Conservation (phyloP, 2,888 invertebrate genomes). For the Phrixothrix hirtus region DNA sequence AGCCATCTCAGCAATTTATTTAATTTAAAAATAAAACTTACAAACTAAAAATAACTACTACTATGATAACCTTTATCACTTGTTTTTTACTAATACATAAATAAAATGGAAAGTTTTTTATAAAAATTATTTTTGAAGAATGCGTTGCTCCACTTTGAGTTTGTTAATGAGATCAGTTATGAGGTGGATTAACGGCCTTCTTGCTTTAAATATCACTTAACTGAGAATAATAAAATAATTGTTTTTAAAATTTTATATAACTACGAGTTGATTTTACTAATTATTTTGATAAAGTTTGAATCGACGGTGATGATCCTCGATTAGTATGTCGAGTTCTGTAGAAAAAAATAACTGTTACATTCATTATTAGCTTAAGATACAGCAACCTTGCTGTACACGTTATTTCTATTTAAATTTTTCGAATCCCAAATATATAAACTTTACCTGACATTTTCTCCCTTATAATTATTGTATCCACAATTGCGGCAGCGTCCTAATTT, state of each 20-base stretch:
- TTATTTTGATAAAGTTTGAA: not conserved
- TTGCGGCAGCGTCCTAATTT: constrained; percentile 40
- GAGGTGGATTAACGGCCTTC: not conserved
- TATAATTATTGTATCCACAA: constrained; percentile 30
- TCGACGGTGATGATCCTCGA: constrained; percentile 8
- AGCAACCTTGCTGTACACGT: too few relatives aligned
- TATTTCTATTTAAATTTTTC: too few relatives aligned
- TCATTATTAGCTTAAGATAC: too few relatives aligned
- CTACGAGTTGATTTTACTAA: not conserved
- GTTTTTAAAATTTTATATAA: constrained; percentile 4
- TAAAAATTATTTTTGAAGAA: too few relatives aligned
- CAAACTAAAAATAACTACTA: not conserved
- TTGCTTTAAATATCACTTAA: not conserved
- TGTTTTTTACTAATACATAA: too few relatives aligned
- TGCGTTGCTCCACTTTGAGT: too few relatives aligned
- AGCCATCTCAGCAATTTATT: too few relatives aligned
- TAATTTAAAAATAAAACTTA: not conserved
- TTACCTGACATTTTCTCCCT: constrained; percentile 23
- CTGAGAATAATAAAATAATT: constrained; percentile 5
- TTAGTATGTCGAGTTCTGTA: constrained; percentile 5
- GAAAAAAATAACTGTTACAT: too few relatives aligned
- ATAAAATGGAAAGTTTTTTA: too few relatives aligned
- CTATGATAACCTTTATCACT: constrained; percentile 5
- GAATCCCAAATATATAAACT: not conserved
- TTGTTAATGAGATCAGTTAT: too few relatives aligned